Base-by-base conservation (phyloP, 2,888 invertebrate species). In the Eupithecia pulchellata region DNA sequence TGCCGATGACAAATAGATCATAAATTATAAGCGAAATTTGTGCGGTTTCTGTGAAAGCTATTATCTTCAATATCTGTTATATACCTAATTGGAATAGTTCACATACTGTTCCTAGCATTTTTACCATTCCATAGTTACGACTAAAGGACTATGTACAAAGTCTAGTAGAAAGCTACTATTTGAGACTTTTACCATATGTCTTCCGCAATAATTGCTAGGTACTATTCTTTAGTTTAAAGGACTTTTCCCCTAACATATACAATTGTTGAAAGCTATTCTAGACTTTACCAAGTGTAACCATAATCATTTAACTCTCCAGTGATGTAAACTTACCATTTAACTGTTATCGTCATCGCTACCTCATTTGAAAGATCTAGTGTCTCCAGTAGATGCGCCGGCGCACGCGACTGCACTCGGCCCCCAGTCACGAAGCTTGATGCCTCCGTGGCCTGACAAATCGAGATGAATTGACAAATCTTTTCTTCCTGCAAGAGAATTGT, bases 381-480 rank as follows among this genome's bases (percentile, higher is more conserved):
- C 66, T 72, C 39, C 55, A 64, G 64, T 74, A 78, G 75, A 81
- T 80, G 79, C 80, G 82, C 78, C 66, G 57, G 75, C 79, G 84
- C 80, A 81, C 80, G 80, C 80, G 78, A 66, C 60, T 32, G 67
- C 66, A 66, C 55, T 69, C 69, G 64, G 64, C 66, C 78, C 75
- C 81, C 66, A 91, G 92, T 91, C 91, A 92, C 91, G 91, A 89
- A 61, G 67, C 64, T 62, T 66, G 68, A 72, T 82, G 75, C 80
- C 80, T 84, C 88, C 90, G 89, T 92, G 92, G 91, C 91, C 90
- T 81, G 91, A 93, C 93, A 93, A 93, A 93, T 93, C 93, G 89
- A 91, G 91, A 93, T 91, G 92, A 92, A 92, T 92, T 91, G 89
- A 86, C 80, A 71, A 88, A 88, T 90, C 88, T 87, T 89, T 86